phyloP scores from a whole-genome alignment of 1,140 invertebrate genomes.

The Formica exsecta region DNA sequence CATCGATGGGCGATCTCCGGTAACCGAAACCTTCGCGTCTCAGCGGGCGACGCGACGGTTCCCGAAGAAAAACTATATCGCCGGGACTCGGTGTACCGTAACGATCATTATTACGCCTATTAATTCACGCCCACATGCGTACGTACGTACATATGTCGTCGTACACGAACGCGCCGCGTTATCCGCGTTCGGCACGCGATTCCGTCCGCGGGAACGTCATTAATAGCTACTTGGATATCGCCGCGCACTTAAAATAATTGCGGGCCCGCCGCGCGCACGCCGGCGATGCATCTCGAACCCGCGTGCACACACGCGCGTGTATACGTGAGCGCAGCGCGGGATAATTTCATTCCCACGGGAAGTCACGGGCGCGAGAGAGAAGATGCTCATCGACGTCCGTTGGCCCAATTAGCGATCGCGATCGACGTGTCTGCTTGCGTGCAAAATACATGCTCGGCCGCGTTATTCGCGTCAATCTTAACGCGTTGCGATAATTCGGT shows the following conservation, averaged over 20 bases:
- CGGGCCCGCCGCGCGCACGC: conserved; percentile 47
- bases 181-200: conserved; percentile 75
- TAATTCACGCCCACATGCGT: conserved; percentile 74
- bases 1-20: conserved; percentile 42
- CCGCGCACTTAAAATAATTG: conserved; percentile 77
- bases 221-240: conserved; percentile 77
- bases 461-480: conserved; percentile 35
- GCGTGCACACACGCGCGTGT: not conserved
- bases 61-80: conserved; percentile 68
- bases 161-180: conserved; percentile 42
- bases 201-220: conserved; percentile 74
- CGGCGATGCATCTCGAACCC: not conserved
- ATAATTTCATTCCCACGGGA: conserved; percentile 76
- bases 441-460: not conserved
- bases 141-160: conserved; percentile 31
- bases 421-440: conserved; percentile 58
- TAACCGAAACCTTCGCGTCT: conserved; percentile 60
- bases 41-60: conserved; percentile 64
- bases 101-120: conserved; percentile 74
- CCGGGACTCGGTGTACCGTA: conserved; percentile 62
- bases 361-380: conserved; percentile 33
- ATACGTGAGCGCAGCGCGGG: conserved; percentile 42
- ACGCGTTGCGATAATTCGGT: conserved; percentile 21
- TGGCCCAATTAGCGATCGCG: conserved; percentile 69
- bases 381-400: conserved; percentile 42